phyloP scores from a whole-genome alignment of 2,113 vertebrate species.

The Clarias batrachus region DNA sequence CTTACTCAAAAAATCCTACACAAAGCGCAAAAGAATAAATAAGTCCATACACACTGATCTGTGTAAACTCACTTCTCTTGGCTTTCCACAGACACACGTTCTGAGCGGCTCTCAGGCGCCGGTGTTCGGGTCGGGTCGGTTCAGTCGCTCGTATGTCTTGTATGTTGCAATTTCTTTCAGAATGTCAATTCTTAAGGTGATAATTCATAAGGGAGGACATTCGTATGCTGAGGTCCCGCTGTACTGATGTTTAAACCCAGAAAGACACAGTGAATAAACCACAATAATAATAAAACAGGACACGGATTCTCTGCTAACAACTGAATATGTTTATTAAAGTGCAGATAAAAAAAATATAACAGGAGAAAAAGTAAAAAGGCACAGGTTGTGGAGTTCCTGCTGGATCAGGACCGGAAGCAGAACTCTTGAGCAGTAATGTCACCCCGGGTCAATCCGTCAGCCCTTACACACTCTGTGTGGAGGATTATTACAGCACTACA shows the following conservation, averaged over 20 bases:
- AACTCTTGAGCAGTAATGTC: background rate
- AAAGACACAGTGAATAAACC: background rate
- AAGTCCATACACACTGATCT: too few species aligned
- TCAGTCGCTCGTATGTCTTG: too few species aligned
- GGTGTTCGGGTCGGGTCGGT: too few species aligned
- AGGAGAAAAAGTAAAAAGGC: constrained; percentile 38
- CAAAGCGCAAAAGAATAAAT: too few species aligned
- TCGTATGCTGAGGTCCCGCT: too few species aligned
- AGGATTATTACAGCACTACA: background rate
- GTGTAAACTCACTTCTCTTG: too few species aligned
- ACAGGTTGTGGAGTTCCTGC: constrained; percentile 32
- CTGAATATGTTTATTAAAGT: constrained; percentile 43
- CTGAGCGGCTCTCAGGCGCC: too few species aligned
- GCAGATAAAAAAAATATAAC: constrained; percentile 27
- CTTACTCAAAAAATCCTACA: too few species aligned
- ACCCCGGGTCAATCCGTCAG: background rate
- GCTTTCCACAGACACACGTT: too few species aligned
- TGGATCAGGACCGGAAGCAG: constrained; percentile 28
- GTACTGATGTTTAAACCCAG: background rate
- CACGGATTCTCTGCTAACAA: constrained; percentile 7
- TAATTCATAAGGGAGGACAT: too few species aligned
- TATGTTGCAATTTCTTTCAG: too few species aligned
- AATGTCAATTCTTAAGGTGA: too few species aligned
- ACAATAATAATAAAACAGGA: background rate
- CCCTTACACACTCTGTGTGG: background rate